Evolutionary conservation across 1,140 invertebrate genomes (phyloP).

Genomic region (Cryptotermes secundus): DNA sequence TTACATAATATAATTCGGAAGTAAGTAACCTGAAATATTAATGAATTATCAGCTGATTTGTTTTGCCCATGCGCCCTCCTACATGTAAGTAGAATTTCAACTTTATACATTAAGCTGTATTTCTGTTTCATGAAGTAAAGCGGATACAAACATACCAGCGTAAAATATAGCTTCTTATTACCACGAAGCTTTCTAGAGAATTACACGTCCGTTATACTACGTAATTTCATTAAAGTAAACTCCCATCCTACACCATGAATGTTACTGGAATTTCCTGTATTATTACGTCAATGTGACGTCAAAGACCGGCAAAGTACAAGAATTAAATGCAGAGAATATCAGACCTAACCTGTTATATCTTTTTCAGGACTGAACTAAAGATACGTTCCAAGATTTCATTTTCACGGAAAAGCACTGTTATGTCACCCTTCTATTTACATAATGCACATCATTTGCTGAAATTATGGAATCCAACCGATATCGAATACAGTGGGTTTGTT

Average conservation of each 20-base stretch:
- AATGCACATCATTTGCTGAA: too few species aligned
- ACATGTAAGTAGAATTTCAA: too few species aligned
- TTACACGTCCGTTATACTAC: neutral
- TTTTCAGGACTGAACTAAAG: neutral
- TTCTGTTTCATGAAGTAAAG: neutral
- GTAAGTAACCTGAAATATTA: too few species aligned
- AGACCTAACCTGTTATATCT: neutral
- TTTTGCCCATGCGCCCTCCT: too few species aligned
- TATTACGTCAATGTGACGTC: neutral
- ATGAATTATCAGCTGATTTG: too few species aligned
- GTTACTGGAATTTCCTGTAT: neutral
- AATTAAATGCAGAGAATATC: neutral
- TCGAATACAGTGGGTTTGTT: too few species aligned
- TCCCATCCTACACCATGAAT: neutral
- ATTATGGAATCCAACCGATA: too few species aligned
- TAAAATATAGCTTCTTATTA: neutral
- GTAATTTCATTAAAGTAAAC: neutral
- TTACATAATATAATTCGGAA: too few species aligned
- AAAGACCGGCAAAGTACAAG: neutral
- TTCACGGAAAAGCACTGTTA: neutral
- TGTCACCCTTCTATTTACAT: neutral
- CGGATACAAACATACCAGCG: neutral
- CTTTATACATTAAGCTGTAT: neutral
- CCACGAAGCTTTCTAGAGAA: neutral
- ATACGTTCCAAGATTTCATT: neutral